These are phyloP conservation scores for Cotesia vestalis DNA, from an alignment of 1,140 invertebrate genomes.

Conservation along the genomic window DNA sequence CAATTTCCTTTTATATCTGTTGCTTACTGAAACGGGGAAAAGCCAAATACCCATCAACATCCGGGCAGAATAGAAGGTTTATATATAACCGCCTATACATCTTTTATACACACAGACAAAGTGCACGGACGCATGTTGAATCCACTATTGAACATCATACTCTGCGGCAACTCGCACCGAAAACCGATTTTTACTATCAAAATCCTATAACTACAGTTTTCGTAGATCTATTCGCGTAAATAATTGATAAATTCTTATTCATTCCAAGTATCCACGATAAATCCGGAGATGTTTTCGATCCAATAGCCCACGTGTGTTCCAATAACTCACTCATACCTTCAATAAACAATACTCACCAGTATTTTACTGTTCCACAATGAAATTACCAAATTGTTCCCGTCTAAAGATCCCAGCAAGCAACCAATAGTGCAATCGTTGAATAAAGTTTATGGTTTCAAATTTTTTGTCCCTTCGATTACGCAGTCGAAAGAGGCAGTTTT, in stretches of 20 bases:
- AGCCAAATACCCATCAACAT: slow-evolving; percentile 16
- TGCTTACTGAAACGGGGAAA: neutral
- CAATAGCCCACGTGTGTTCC: slow-evolving; percentile 18
- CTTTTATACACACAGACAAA: slow-evolving; percentile 19
- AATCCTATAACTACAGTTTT: slow-evolving; percentile 5
- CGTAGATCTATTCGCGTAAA: slow-evolving; percentile 16
- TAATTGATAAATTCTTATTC: slow-evolving; percentile 23
- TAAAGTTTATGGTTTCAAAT: too few species aligned
- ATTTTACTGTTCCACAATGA: slow-evolving; percentile 13
- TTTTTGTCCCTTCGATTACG: too few species aligned
- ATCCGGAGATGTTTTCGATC: slow-evolving; percentile 17
- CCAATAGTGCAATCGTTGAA: too few species aligned
- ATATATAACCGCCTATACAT: neutral
- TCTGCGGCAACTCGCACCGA: neutral
- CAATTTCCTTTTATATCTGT: slow-evolving; percentile 13
- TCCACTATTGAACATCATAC: slow-evolving; percentile 18
- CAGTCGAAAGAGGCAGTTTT: too few species aligned
- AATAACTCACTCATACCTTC: slow-evolving; percentile 8
- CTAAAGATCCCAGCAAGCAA: too few species aligned
- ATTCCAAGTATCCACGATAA: slow-evolving; percentile 20
- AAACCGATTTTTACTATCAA: slow-evolving; percentile 19
- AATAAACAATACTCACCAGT: neutral
- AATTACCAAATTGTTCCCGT: neutral
- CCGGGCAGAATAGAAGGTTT: neutral
- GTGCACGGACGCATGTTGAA: slow-evolving; percentile 18